Evolutionary conservation across 2,797 vertebrate species (phyloP).

Genomic region (Tiaroga cobitis): DNA sequence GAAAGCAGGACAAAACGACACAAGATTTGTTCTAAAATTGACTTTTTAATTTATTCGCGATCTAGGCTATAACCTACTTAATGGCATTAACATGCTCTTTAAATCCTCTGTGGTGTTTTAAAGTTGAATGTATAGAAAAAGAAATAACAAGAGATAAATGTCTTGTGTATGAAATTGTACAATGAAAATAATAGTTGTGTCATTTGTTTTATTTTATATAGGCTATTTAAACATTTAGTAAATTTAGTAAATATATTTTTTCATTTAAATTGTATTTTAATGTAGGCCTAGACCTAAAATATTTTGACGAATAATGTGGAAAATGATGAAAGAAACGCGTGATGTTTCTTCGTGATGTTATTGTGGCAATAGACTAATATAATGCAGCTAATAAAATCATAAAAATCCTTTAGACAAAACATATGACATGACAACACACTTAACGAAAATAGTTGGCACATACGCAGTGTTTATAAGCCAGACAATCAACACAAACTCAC

Average conservation of each 20-base stretch:
- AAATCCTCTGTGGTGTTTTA: background rate
- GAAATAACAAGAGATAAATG: background rate
- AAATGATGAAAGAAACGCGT: background rate
- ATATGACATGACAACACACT: background rate
- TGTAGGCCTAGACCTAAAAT: background rate
- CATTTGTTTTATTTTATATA: background rate
- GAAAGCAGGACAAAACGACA: background rate
- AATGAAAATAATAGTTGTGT: background rate
- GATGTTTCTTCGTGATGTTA: background rate
- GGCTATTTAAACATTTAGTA: background rate
- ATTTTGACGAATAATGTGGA: background rate
- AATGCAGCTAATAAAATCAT: constrained; percentile 16
- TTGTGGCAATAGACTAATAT: background rate
- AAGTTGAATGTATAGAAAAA: background rate
- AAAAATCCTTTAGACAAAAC: background rate
- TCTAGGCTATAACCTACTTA: background rate
- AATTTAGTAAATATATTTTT: background rate
- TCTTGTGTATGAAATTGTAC: background rate
- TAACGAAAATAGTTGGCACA: constrained; percentile 20
- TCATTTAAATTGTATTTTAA: background rate
- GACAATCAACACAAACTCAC: background rate
- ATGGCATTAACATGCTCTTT: background rate
- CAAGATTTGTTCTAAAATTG: background rate
- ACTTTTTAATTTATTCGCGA: background rate
- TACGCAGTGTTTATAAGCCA: background rate